Base-by-base conservation (phyloP, 2,888 invertebrate genomes). In the Nomada ruficornis region DNA sequence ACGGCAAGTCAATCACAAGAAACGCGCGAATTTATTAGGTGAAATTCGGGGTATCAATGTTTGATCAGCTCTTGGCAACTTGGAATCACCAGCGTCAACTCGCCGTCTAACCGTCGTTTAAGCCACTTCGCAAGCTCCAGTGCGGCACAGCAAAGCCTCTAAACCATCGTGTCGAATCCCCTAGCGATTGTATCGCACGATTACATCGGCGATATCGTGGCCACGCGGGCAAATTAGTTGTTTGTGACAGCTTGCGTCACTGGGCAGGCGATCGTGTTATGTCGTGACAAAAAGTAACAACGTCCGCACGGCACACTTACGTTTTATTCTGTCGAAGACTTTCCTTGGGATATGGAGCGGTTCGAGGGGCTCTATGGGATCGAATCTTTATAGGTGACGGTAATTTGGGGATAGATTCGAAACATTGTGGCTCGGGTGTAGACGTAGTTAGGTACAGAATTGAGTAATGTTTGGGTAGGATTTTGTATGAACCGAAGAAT, bases 1-100 rank as follows among this genome's bases (percentile, higher is more conserved):
- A 70, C 74, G 70, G 59, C 77, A 76, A 89, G 91, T 88, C 89
- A 89, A 90, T 91, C 90, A 83, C 83, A 85, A 77, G 83, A 80
- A 90, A 87, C 86, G 87, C 81, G 88, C 83, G 88, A 91, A 91
- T 91, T 91, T 91, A 91, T 91, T 88, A 90, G 86, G 63, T 71
- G 82, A 83, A 88, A 83, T 57, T 83, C 83, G 70, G 75, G 82
- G 82, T 91, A 91, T 91, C 91, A 85, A 82, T 91, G 90, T 91
- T 91, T 91, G 91, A 88, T 85, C 91, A 91, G 91, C 88, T 86
- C 77, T 85, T 83, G 71, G 55, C 60, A 87, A 87, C 79, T 77
- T 80, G 52, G 75, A 80, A 86, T 86, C 76, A 77, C 81, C 78
- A 59, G 77, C 82, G 72, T 80, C 76, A 82, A 84, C 79, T 80